Conservation (phyloP, 2,113 vertebrate species). For the Atherinomorus stipes region DNA sequence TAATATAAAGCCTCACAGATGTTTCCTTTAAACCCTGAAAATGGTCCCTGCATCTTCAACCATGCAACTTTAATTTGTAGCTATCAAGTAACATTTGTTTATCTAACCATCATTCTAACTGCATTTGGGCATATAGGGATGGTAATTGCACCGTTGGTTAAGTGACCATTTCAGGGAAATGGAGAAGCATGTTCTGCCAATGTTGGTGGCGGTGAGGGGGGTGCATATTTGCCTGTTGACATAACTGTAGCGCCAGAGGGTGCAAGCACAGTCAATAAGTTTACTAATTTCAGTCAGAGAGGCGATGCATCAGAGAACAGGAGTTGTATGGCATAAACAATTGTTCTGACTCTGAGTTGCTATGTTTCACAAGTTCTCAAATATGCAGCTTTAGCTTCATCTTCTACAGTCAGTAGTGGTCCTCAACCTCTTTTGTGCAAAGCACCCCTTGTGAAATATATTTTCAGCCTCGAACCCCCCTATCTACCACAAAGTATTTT, state of each 20-base stretch:
- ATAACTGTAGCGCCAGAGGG: slow-evolving; percentile 54
- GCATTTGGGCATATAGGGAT: slow-evolving; percentile 51
- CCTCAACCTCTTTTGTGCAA: no score
- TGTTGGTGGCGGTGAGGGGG: slow-evolving; percentile 57
- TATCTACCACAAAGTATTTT: no score
- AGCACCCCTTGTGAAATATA: no score
- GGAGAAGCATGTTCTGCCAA: slow-evolving; percentile 39
- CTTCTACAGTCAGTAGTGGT: no score
- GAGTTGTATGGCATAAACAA: no score
- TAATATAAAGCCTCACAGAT: slow-evolving; percentile 25
- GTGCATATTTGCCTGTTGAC: slow-evolving; percentile 62
- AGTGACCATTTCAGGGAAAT: slow-evolving; percentile 54
- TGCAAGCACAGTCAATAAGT: no score
- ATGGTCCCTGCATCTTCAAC: slow-evolving; percentile 41
- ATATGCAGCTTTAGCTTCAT: no score
- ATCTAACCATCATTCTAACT: slow-evolving; percentile 53
- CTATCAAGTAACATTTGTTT: slow-evolving; percentile 69
- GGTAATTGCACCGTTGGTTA: slow-evolving; percentile 64
- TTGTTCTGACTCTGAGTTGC: no score
- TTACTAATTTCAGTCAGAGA: no score
- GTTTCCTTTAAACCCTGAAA: slow-evolving; percentile 38
- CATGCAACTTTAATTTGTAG: slow-evolving; percentile 61
- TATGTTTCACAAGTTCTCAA: no score
- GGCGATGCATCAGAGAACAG: no score
- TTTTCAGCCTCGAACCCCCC: no score